Evolutionary conservation across 2,888 invertebrate species (phyloP).

Genomic region (Meiosimyza decipiens): DNA sequence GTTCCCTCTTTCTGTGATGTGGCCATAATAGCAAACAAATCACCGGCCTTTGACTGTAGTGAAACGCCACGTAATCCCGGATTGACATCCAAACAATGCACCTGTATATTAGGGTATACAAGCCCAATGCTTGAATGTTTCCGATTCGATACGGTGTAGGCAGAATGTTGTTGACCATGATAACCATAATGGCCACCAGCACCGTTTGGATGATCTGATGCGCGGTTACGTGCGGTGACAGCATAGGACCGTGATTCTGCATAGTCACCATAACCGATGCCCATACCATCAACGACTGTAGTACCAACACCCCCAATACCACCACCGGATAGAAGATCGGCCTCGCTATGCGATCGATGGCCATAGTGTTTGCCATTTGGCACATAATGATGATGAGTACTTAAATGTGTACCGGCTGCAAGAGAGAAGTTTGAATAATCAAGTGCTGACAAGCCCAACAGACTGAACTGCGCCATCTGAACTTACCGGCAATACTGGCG

Average conservation of each 20-base stretch:
- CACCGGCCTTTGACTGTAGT: slow-evolving; percentile 90
- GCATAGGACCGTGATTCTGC: slow-evolving; percentile 63
- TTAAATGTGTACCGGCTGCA: slow-evolving; percentile 60
- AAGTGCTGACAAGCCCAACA: not conserved
- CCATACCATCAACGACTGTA: slow-evolving; percentile 50
- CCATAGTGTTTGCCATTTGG: slow-evolving; percentile 65
- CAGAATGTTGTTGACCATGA: slow-evolving; percentile 37
- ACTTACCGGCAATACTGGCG: slow-evolving; percentile 68
- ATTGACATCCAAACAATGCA: slow-evolving; percentile 81
- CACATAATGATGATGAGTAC: slow-evolving; percentile 57
- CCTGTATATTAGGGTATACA: slow-evolving; percentile 67
- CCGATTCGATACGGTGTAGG: slow-evolving; percentile 52
- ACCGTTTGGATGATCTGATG: slow-evolving; percentile 50
- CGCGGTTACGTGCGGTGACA: slow-evolving; percentile 50
- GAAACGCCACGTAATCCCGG: slow-evolving; percentile 78
- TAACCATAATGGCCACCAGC: slow-evolving; percentile 4
- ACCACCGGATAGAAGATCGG: slow-evolving; percentile 79
- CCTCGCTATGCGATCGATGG: slow-evolving; percentile 85
- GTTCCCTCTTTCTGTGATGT: slow-evolving; percentile 89
- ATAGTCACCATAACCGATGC: slow-evolving; percentile 54
- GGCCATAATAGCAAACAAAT: slow-evolving; percentile 89
- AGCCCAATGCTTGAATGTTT: slow-evolving; percentile 64
- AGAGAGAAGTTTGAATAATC: slow-evolving; percentile 7
- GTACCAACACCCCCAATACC: slow-evolving; percentile 69
- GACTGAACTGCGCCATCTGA: not conserved